Percentiles rank a stretch among this genome's conserved stretches.
phyloP scores from a whole-genome alignment of 2,797 vertebrate genomes.

The Lepilemur septentrionalis region DNA sequence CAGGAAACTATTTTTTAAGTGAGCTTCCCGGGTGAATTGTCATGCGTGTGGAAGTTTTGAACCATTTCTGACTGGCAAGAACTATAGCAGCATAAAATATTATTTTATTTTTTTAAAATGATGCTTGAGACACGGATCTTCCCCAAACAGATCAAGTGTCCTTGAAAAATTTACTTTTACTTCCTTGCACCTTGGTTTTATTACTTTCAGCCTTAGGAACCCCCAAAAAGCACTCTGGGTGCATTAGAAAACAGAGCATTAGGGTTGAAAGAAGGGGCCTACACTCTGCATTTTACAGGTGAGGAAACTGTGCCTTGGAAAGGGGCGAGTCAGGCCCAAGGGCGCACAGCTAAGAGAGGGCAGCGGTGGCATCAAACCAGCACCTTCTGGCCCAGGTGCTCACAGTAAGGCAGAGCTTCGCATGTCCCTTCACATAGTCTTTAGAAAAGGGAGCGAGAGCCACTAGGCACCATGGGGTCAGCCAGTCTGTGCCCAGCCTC shows the following conservation, averaged over 20 bases:
- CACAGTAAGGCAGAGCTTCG: not conserved
- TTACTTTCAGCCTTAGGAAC: not conserved
- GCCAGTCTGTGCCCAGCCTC: accelerated
- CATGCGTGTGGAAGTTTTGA: not conserved
- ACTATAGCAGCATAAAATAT: not conserved
- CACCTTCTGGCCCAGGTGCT: not conserved
- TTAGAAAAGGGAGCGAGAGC: not conserved
- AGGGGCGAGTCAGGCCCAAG: not conserved
- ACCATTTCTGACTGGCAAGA: not conserved
- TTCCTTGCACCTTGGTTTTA: not conserved
- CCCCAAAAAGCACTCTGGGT: not conserved
- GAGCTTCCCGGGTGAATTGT: not conserved
- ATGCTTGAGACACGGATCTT: not conserved
- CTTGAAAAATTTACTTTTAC: not conserved
- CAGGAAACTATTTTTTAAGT: not conserved
- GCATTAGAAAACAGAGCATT: not conserved
- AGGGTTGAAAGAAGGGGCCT: not conserved
- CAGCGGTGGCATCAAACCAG: not conserved
- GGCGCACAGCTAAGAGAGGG: not conserved
- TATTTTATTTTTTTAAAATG: not conserved
- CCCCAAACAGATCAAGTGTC: not conserved
- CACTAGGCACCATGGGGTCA: not conserved
- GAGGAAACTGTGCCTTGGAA: not conserved
- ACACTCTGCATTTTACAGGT: not conserved
- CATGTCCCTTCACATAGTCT: not conserved